Base-by-base conservation (phyloP, 2,113 vertebrate genomes). In the Ammodytes dubius region DNA sequence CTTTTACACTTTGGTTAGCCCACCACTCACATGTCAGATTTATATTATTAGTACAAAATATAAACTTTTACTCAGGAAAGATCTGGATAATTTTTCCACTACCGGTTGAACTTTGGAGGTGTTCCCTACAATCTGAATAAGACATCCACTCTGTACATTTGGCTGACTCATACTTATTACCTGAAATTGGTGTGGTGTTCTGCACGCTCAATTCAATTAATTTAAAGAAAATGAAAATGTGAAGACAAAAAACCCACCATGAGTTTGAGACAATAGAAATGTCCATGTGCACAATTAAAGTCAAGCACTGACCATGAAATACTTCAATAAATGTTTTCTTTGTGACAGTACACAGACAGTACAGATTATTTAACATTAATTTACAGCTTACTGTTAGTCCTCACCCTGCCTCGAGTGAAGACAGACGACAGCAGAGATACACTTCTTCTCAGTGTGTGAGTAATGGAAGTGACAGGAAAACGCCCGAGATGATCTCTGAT, bases 391-490 rank as follows among this genome's bases (percentile, higher is more conserved):
- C 12, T 1, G 67, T 79, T 17, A 27, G 40, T n/a, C n/a, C 68
- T 82, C 54, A 88, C 79, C 58, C 19, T 10, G 58, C 46, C 42
- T 35, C 2, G 5, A 72, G 37, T 11, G 60, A 35, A 59, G 77
- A 35, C 15, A 37, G 40, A 53, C 42, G 13, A 63, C 5, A 17
- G 45, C 47, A 6, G 61, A 79, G 15, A 69, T 14, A 6, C 52
- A 0, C 6, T 15, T 27, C 43, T 2, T 35, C 13, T 69, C 43
- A 56, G 49, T 1, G 2, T 66, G 8, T 1, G 2, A 63, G 8
- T 43, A 2, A 50, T 1, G 2, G 80, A 87, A 49, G 87, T 88
- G 90, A 89, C 45, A 88, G 85, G 53, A 78, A 82, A 82, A 87
- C 90, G 81, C 92, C 87, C 83, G 14, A 19, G 58, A 58, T 66